These are phyloP conservation scores for Sardina pilchardus DNA, from an alignment of 2,113 vertebrate genomes.

Conservation along the genomic window DNA sequence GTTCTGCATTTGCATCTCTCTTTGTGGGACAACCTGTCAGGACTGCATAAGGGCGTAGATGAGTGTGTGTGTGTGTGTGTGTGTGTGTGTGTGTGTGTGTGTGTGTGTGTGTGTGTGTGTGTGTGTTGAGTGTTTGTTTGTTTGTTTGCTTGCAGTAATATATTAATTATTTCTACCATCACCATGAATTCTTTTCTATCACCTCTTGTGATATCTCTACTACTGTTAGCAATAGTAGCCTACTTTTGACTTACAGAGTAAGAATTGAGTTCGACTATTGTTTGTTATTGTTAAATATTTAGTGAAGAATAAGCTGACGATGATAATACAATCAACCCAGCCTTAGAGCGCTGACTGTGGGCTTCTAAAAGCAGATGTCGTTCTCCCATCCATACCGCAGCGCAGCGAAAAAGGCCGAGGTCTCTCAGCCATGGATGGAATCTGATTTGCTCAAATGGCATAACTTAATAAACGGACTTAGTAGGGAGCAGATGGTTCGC, in stretches of 20 bases:
- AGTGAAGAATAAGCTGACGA: not conserved
- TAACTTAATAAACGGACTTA: slow-evolving; percentile 12
- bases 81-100: not conserved
- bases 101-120: not conserved
- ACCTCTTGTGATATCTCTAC: not conserved
- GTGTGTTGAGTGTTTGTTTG: not conserved
- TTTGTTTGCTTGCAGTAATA: not conserved
- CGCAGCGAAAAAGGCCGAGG: not conserved
- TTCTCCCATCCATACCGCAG: not conserved
- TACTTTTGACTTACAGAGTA: not conserved
- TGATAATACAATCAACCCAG: not conserved
- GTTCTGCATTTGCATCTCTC: too few species aligned
- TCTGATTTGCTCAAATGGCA: not conserved
- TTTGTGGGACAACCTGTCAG: too few species aligned
- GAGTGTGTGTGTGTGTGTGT: not conserved
- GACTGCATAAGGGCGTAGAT: not conserved
- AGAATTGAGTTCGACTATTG: not conserved
- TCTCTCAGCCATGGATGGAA: not conserved
- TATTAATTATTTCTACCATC: not conserved
- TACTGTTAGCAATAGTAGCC: not conserved
- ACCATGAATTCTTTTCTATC: too few species aligned
- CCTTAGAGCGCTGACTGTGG: not conserved
- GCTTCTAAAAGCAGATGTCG: not conserved
- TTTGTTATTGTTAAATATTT: not conserved
- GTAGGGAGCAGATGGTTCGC: slow-evolving; percentile 1